Conservation (phyloP, 2,797 vertebrate genomes). For the Gymnothorax reevesii region DNA sequence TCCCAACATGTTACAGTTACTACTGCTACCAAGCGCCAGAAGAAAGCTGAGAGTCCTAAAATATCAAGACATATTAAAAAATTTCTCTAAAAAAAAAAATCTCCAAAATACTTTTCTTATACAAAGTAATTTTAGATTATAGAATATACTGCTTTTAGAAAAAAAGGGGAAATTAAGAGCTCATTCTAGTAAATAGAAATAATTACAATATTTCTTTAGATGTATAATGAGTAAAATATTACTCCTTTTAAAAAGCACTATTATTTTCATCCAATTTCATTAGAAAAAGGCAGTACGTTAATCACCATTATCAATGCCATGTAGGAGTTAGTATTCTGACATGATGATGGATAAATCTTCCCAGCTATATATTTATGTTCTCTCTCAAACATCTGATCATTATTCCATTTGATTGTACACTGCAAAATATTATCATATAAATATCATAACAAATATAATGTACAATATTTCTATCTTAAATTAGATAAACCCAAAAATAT, state of each 20-base stretch:
- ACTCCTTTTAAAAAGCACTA: background rate
- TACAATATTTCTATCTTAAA: too few species aligned
- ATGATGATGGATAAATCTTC: too few species aligned
- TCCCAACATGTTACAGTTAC: slow-evolving; percentile 63
- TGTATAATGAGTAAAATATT: too few species aligned
- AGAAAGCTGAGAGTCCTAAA: background rate
- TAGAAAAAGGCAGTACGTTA: background rate
- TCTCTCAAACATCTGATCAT: too few species aligned
- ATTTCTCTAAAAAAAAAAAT: background rate
- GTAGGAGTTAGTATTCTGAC: too few species aligned
- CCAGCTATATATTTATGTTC: too few species aligned
- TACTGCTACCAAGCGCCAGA: background rate
- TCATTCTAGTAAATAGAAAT: background rate
- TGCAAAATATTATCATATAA: too few species aligned
- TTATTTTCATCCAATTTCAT: background rate
- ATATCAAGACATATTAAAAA: background rate
- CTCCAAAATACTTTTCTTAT: slow-evolving; percentile 39
- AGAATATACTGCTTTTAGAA: background rate
- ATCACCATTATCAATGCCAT: too few species aligned
- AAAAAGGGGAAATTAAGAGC: background rate
- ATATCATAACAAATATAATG: too few species aligned
- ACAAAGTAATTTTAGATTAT: background rate
- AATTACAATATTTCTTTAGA: background rate
- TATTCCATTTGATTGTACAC: too few species aligned
- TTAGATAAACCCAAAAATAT: too few species aligned